Base-by-base conservation (phyloP, 1,140 invertebrate species). In the Linepithema humile region DNA sequence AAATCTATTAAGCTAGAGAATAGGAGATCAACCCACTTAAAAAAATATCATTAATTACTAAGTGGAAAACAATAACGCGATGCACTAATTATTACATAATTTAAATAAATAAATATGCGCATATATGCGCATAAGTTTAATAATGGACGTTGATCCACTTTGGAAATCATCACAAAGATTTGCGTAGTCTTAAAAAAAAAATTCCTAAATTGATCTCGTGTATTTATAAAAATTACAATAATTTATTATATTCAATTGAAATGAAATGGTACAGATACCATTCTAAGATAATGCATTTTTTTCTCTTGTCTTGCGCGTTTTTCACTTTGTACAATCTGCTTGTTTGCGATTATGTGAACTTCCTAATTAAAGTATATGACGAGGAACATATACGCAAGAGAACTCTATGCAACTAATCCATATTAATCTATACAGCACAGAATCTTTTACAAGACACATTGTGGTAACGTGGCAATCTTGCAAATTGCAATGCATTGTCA, bases 41-140 rank as follows among this genome's bases (percentile, higher is more conserved):
- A 73, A 55, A 35, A 72, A 7, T 57, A 70, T 29, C 17, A 23
- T 62, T 75, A 60, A 45, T 20, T 59, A 74, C 5, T 60, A 75
- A 65, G 38, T 40, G 3, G 23, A 23, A 75, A 6, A 20, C 17
- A 59, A 2, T 64, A 75, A 64, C 10, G 15, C 12, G 17, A 17
- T 55, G 7, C 1, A 35, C 35, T 38, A 29, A 35, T 6, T 9
- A 43, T 32, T 64, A 64, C 35, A 77, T 7, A 65, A 77, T 50
- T 23, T 64, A 64, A 48, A 35, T 75, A 75, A 60, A 75, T 48
- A 15, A 1, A 48, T 29, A 38, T 35, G 32, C 32, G 23, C 7
- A 20, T n/a, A 48, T 53, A 20, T n/a, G 53, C 53, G 53, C 10
- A 9, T 20, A 23, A 55, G n/a, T 15, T 45, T 12, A 45, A 45